Evolutionary conservation across 1,140 invertebrate genomes (phyloP), one percentile per base, ranked within the genome.

Genomic region (Pogonomyrmex barbatus): DNA sequence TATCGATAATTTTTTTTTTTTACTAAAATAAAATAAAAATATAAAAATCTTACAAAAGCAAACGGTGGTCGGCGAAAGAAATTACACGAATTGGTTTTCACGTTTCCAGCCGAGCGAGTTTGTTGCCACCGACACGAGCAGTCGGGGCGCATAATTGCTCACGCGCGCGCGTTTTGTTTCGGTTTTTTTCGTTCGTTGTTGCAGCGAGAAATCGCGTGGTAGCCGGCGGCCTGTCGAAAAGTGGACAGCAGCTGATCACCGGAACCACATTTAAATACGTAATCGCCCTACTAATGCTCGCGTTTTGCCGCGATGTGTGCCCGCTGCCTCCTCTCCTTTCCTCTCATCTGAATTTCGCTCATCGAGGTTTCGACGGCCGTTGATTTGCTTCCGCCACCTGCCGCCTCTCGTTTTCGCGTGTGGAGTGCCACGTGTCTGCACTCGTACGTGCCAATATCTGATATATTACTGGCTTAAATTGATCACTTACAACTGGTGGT

Each of bases 191-290:
- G 79, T 62, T 63, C 12, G 30, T 83, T 50, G 39, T 24, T 33
- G 73, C 45, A 14, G 39, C 36, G 47, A 47, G 68, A 75, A 58
- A 78, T 88, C 90, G 90, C 92, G 91, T 89, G 90, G 92, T 63
- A 73, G 87, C 75, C 75, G 60, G 33, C 65, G 87, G 65, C 56
- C 77, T 86, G 85, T 92, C 84, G 89, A 89, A 87, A 85, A 89
- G 68, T 77, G 84, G 62, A 65, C 65, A 67, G 56, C 85, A 88
- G 93, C 93, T 94, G 93, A 94, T 94, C 79, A 91, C 87, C 92
- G 93, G 90, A 92, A 92, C 91, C 88, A 78, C 70, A 91, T 92
- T 93, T 93, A 93, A 94, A 92, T 93, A 90, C 86, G 81, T 93
- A 93, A 93, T 92, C 73, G 85, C 52, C 39, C 62, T 54, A 45